phyloP scores from a whole-genome alignment of 2,888 invertebrate species.

The Tupiocoris notatus region DNA sequence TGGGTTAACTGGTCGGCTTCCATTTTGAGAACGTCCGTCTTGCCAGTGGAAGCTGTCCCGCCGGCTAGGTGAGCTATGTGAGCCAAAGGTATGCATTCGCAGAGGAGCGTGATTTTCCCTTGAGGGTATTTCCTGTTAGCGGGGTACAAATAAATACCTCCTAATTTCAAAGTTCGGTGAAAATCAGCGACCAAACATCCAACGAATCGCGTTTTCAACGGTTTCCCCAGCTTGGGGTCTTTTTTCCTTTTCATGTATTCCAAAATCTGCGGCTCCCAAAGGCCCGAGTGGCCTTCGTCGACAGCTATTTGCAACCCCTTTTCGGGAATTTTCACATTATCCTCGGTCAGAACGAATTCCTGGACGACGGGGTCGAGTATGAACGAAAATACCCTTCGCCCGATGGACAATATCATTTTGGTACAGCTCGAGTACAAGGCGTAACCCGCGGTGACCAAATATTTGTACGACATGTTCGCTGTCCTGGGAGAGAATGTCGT shows the following conservation, averaged over 20 bases:
- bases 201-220: slow-evolving; percentile 30
- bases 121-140: slow-evolving; percentile 33
- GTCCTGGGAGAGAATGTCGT: slow-evolving; percentile 8
- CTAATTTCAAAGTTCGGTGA: slow-evolving; percentile 15
- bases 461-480: slow-evolving; percentile 29
- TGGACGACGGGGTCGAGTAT: slow-evolving; percentile 63
- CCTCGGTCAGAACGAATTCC: slow-evolving; percentile 36
- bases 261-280: slow-evolving; percentile 40
- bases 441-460: slow-evolving; percentile 77
- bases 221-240: slow-evolving; percentile 35
- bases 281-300: slow-evolving; percentile 36
- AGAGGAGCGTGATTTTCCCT: slow-evolving; percentile 30
- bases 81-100: slow-evolving; percentile 37
- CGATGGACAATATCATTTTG: slow-evolving; percentile 84
- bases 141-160: slow-evolving; percentile 35
- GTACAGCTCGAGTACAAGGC: slow-evolving; percentile 95
- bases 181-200: slow-evolving; percentile 38
- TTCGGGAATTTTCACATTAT: slow-evolving; percentile 24
- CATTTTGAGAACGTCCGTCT: slow-evolving; percentile 23
- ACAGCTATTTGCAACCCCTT: slow-evolving; percentile 30
- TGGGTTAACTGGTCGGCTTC: slow-evolving; percentile 30
- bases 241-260: slow-evolving; percentile 38
- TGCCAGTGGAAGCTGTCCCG: slow-evolving; percentile 32
- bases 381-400: slow-evolving; percentile 78
- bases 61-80: slow-evolving; percentile 29